Evolutionary conservation across 2,113 vertebrate species (phyloP).

Genomic region (Vanacampus margaritifer): DNA sequence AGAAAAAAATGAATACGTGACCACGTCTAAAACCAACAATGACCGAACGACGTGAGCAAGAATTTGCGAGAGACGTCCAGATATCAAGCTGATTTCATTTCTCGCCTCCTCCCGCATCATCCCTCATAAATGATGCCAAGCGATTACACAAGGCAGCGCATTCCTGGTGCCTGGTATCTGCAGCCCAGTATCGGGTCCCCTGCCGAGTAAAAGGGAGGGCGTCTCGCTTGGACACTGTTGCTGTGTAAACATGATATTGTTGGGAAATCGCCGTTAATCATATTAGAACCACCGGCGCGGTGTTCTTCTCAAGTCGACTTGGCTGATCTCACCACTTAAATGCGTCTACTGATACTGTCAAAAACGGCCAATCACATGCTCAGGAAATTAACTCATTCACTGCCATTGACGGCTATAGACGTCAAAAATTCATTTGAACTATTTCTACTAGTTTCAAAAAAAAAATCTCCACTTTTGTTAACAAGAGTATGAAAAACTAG

Average conservation of each 20-base stretch:
- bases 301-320: not conserved
- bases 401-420: no score
- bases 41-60: not conserved
- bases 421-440: no score
- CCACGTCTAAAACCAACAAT: no score
- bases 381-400: not conserved
- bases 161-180: constrained; percentile 69
- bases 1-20: no score
- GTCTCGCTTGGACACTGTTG: constrained; percentile 22
- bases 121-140: constrained; percentile 31
- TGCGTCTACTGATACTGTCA: constrained; percentile 8
- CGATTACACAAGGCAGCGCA: constrained; percentile 53
- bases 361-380: constrained; percentile 2
- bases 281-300: not conserved
- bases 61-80: not conserved
- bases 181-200: constrained; percentile 44
- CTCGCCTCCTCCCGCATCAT: constrained; percentile 28
- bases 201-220: constrained; percentile 49
- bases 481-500: no score
- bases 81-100: constrained; percentile 41
- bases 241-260: constrained; percentile 32
- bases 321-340: not conserved
- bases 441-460: no score
- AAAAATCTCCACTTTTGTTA: no score
- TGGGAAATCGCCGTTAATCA: constrained; percentile 38